Percentiles rank a stretch among this genome's conserved stretches.
phyloP scores from a whole-genome alignment of 2,113 vertebrate species.

The Oxyura jamaicensis region DNA sequence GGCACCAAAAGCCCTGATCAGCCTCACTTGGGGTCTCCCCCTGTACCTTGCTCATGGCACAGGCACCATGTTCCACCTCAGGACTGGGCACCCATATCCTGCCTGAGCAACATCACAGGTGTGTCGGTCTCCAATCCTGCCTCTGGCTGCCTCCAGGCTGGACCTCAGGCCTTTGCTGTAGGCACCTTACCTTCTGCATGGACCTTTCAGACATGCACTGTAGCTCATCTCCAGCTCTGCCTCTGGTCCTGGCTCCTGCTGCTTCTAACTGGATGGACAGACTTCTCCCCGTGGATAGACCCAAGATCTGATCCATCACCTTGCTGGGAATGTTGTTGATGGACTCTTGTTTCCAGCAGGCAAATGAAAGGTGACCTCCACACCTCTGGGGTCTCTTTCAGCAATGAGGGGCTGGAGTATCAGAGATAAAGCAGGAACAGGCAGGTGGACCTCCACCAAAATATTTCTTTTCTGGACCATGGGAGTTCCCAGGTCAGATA shows the following conservation, averaged over 20 bases:
- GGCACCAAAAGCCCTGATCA: neutral
- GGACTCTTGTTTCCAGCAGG: neutral
- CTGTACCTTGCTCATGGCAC: neutral
- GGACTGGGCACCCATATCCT: neutral
- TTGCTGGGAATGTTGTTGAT: neutral
- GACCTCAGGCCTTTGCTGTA: neutral
- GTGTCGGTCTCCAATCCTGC: neutral
- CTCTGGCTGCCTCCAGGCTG: neutral
- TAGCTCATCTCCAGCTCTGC: neutral
- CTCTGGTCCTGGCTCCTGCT: neutral
- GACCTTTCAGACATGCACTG: fast-evolving
- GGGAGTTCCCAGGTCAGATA: neutral
- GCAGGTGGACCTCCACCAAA: neutral
- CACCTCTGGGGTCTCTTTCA: neutral
- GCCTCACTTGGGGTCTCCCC: neutral
- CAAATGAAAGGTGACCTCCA: neutral
- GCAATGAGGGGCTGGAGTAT: neutral
- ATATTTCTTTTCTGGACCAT: neutral
- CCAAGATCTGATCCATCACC: neutral
- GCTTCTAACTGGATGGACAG: neutral
- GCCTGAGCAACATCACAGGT: neutral
- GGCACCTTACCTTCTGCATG: neutral
- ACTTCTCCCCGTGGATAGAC: too few species aligned
- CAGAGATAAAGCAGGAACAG: neutral
- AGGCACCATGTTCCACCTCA: neutral